phyloP scores from a whole-genome alignment of 2,888 invertebrate species.

The Ecliptopera silaceata region DNA sequence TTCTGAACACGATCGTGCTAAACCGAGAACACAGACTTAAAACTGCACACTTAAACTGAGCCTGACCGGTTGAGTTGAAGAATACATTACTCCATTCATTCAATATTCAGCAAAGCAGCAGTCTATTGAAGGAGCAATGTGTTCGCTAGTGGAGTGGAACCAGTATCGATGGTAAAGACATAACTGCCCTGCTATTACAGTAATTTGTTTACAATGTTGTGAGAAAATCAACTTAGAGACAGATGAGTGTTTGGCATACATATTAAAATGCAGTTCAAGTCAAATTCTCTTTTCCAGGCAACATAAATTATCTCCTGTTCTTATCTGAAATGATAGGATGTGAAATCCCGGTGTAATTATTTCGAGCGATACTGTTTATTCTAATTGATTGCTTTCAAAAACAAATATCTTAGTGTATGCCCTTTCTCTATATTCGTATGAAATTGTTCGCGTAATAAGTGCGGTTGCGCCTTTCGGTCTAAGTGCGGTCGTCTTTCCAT shows the following conservation, averaged over 20 bases:
- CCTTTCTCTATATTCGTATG: conserved; percentile 41
- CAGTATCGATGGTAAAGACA: not conserved
- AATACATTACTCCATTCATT: not conserved
- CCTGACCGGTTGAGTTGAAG: not conserved
- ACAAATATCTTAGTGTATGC: not conserved
- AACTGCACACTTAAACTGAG: not conserved
- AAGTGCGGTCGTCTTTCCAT: conserved; percentile 40
- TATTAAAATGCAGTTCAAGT: not conserved
- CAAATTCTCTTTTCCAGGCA: no score
- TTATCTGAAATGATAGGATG: no score
- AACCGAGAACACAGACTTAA: conserved; percentile 11
- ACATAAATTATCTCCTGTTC: no score
- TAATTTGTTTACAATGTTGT: not conserved
- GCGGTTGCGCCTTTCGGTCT: conserved; percentile 34
- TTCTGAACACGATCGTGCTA: conserved; percentile 11
- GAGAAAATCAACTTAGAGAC: conserved; percentile 1
- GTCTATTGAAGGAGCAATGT: not conserved
- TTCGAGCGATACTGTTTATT: not conserved
- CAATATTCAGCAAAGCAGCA: no score
- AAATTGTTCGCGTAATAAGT: conserved; percentile 58
- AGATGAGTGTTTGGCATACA: not conserved
- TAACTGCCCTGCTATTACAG: not conserved
- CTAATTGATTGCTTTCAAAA: not conserved
- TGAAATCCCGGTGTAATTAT: no score
- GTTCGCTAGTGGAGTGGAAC: not conserved